phyloP scores from a whole-genome alignment of 1,140 invertebrate species.

The Zaprionus tsacasi region DNA sequence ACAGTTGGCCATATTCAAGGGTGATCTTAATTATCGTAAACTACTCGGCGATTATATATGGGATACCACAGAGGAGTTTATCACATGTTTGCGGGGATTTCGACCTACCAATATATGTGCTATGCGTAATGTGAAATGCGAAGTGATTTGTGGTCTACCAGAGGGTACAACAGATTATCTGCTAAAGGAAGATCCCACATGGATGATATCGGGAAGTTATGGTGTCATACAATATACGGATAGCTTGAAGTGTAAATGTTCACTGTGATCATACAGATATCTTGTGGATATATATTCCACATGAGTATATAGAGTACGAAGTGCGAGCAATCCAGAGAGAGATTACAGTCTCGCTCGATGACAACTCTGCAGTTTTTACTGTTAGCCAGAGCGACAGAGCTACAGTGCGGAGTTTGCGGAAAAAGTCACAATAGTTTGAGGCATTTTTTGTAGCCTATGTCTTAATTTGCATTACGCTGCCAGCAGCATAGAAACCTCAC shows the following conservation, averaged over 20 bases:
- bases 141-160: constrained; percentile 92
- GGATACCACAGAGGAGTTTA: constrained; percentile 89
- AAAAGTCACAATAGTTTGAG: not conserved
- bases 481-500: constrained; percentile 48
- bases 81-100: constrained; percentile 91
- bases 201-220: constrained; percentile 95
- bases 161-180: constrained; percentile 87
- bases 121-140: constrained; percentile 95
- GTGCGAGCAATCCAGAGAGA: constrained; percentile 17
- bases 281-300: too few species aligned
- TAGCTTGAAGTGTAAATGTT: constrained; percentile 52
- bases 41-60: constrained; percentile 95
- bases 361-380: constrained; percentile 16
- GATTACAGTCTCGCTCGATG: not conserved
- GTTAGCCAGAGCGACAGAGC: not conserved
- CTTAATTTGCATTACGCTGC: constrained; percentile 62
- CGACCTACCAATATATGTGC: constrained; percentile 91
- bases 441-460: constrained; percentile 29
- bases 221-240: constrained; percentile 85
- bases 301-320: too few species aligned
- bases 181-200: constrained; percentile 87
- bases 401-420: not conserved
- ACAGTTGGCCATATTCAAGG: constrained; percentile 95
- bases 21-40: constrained; percentile 98
- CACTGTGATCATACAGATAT: too few species aligned